Conservation (phyloP, 30 jellyfish, hydroid and myxozoan species). For the Nemopilema nomurai region DNA sequence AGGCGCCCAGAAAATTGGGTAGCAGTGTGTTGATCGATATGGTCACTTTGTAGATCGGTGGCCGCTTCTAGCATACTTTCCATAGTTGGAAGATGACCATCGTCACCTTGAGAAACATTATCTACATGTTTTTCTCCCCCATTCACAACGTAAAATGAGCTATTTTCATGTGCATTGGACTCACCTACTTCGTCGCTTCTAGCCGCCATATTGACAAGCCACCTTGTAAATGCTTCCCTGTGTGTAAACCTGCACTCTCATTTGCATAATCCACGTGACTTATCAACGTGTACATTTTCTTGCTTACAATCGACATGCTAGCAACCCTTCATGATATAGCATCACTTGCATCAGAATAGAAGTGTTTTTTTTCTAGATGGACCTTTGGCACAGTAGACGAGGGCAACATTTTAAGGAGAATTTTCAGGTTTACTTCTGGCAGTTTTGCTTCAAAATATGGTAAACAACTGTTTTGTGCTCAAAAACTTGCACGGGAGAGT, state of each 20-base stretch:
- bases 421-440: too few species aligned
- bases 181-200: constrained; percentile 53
- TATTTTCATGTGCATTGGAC: constrained; percentile 34
- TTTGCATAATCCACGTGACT: background rate
- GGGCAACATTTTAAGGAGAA: too few species aligned
- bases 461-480: too few species aligned
- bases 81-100: constrained; percentile 72
- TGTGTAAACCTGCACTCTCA: background rate
- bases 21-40: constrained; percentile 48
- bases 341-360: background rate
- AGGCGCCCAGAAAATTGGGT: constrained; percentile 72
- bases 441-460: too few species aligned
- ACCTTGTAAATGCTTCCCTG: background rate
- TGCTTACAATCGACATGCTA: background rate
- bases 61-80: constrained; percentile 98
- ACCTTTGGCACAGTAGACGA: too few species aligned
- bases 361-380: too few species aligned
- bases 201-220: constrained; percentile 61
- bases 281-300: background rate
- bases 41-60: constrained; percentile 91
- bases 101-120: constrained; percentile 15
- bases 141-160: constrained; percentile 45
- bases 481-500: too few species aligned
- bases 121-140: constrained; percentile 47
- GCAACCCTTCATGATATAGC: background rate